These are phyloP conservation scores for Pegoplata infirma DNA, from an alignment of 2,888 invertebrate genomes.

Conservation along the genomic window DNA sequence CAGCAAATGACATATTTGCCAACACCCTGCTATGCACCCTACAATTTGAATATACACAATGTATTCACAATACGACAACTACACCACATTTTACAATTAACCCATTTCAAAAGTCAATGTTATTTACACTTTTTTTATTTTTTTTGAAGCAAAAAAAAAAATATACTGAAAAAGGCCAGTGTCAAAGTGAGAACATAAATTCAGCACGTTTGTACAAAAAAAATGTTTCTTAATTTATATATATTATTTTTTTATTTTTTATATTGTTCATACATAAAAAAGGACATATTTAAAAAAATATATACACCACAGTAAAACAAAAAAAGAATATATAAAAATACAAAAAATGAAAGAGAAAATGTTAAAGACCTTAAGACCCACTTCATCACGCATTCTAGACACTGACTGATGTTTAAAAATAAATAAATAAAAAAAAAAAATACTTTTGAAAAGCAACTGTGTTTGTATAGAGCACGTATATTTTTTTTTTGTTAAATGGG, in stretches of 20 bases:
- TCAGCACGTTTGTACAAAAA: conserved; percentile 31
- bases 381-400: conserved; percentile 63
- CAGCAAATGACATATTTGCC: conserved; percentile 32
- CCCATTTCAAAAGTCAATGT: conserved; percentile 55
- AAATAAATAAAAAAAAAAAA: conserved; percentile 28
- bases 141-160: not conserved
- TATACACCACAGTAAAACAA: conserved; percentile 5
- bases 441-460: not conserved
- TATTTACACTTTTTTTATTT: conserved; percentile 23
- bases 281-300: conserved; percentile 20
- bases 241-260: conserved; percentile 8
- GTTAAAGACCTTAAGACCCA: conserved; percentile 49
- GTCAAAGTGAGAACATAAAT: conserved; percentile 48
- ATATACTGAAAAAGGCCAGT: conserved; percentile 15
- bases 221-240: conserved; percentile 22
- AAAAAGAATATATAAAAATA: not conserved
- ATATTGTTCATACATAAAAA: not conserved
- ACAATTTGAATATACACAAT: not conserved
- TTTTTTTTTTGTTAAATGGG: conserved; percentile 41
- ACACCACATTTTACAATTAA: conserved; percentile 49
- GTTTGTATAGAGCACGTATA: conserved; percentile 22
- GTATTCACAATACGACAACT: not conserved
- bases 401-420: conserved; percentile 56
- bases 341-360: conserved; percentile 23
- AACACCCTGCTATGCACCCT: conserved; percentile 8